These are phyloP conservation scores for Epizoanthus scotinus DNA, from an alignment of 92 coral and sea anemone genomes.

Conservation along the genomic window DNA sequence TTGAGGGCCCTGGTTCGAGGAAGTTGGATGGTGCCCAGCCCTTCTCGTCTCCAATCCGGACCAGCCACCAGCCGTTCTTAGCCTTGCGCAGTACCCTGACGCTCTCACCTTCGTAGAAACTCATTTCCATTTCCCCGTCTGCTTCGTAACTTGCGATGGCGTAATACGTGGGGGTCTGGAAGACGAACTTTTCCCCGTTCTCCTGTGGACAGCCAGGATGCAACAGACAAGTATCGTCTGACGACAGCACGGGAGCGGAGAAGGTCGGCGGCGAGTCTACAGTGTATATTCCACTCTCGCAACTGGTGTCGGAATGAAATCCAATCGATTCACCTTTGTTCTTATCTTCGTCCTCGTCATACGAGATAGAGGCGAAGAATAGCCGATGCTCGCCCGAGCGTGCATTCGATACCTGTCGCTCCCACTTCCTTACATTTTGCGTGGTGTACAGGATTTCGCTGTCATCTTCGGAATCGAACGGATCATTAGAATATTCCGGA, in stretches of 20 bases:
- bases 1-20: conserved; percentile 46
- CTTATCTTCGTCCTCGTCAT: neutral
- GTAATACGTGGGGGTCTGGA: conserved; percentile 11
- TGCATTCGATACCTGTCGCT: neutral
- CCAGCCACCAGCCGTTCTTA: conserved; percentile 79
- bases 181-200: neutral
- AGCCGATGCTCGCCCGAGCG: neutral
- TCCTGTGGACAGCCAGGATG: conserved; percentile 28
- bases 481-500: no score
- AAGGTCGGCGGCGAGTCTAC: neutral
- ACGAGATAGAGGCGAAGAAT: neutral
- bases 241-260: conserved; percentile 11
- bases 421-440: neutral
- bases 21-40: conserved; percentile 88
- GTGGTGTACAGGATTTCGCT: neutral
- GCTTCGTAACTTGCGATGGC: conserved; percentile 60
- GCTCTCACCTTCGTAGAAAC: conserved; percentile 55
- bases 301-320: neutral
- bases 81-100: conserved; percentile 58
- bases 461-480: neutral
- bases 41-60: conserved; percentile 44
- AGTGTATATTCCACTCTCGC: neutral
- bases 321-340: neutral
- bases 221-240: conserved; percentile 12
- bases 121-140: conserved; percentile 53